Percentiles rank a stretch among this genome's conserved stretches.
phyloP scores from a whole-genome alignment of 35 echinoderm and acorn worm species.

The Anneissia japonica region DNA sequence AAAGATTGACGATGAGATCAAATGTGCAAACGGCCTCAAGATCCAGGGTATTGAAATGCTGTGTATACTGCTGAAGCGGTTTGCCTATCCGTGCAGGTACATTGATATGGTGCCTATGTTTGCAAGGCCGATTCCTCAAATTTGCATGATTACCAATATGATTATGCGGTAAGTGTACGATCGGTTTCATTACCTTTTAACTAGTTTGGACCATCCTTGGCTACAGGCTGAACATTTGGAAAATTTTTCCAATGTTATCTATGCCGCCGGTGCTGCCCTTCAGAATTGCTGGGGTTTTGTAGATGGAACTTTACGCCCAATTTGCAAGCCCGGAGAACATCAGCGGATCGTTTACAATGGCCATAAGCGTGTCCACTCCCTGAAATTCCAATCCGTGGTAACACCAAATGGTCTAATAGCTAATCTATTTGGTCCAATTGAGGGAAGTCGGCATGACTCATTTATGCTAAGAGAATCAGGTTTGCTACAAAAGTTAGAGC shows the following conservation, averaged over 20 bases:
- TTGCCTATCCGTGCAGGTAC: not conserved
- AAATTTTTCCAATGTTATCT: not conserved
- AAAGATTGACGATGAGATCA: too few relatives aligned
- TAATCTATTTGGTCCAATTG: conserved; percentile 5
- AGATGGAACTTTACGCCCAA: not conserved
- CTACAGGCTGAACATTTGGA: not conserved
- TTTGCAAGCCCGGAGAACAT: not conserved
- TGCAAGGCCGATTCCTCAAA: not conserved
- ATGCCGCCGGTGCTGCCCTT: not conserved
- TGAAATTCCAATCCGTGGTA: not conserved
- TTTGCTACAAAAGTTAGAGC: too few relatives aligned
- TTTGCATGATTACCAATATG: not conserved
- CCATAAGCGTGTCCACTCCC: not conserved
- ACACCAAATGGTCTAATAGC: not conserved
- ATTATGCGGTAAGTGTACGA: not conserved
- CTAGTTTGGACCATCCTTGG: not conserved
- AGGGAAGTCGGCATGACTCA: conserved; percentile 46
- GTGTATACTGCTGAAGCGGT: not conserved
- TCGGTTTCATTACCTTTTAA: not conserved
- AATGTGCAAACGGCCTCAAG: too few relatives aligned
- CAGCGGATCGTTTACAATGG: not conserved
- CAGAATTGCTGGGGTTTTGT: not conserved
- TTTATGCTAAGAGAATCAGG: conserved; percentile 18
- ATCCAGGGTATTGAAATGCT: not conserved
- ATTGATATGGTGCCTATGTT: not conserved